phyloP scores from a whole-genome alignment of 2,888 invertebrate genomes.

The Perizoma flavofasciatum region DNA sequence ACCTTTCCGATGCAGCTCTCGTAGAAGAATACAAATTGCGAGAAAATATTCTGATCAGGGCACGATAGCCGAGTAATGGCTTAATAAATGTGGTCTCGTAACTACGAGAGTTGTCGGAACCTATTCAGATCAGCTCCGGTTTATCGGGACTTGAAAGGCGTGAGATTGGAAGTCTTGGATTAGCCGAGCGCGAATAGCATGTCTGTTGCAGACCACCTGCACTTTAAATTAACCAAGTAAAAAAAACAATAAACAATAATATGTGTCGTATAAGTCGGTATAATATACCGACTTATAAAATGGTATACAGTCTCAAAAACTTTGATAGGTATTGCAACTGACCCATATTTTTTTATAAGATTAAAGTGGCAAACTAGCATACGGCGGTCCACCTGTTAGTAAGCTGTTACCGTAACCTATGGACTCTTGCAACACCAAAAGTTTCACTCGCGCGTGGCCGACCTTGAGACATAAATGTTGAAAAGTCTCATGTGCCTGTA shows the following conservation, averaged over 20 bases:
- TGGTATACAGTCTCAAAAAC: too few species aligned
- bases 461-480: too few species aligned
- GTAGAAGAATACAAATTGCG: constrained; percentile 15
- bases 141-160: constrained; percentile 30
- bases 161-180: constrained; percentile 35
- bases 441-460: too few species aligned
- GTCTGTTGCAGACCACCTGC: constrained; percentile 31
- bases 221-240: constrained; percentile 35
- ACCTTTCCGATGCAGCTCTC: constrained; percentile 10
- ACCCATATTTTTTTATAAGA: too few species aligned
- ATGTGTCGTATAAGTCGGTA: background rate
- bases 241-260: background rate
- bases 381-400: too few species aligned
- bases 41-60: constrained; percentile 3
- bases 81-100: constrained; percentile 14
- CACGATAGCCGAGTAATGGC: constrained; percentile 11
- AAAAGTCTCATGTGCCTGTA: too few species aligned
- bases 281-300: too few species aligned
- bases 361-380: too few species aligned
- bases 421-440: too few species aligned
- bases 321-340: too few species aligned
- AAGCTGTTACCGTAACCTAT: too few species aligned
- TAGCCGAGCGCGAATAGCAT: constrained; percentile 30
- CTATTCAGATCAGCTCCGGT: constrained; percentile 17
- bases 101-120: constrained; percentile 22